Evolutionary conservation across 2,113 vertebrate species (phyloP).

Genomic region (Acanthochromis polyacanthus): DNA sequence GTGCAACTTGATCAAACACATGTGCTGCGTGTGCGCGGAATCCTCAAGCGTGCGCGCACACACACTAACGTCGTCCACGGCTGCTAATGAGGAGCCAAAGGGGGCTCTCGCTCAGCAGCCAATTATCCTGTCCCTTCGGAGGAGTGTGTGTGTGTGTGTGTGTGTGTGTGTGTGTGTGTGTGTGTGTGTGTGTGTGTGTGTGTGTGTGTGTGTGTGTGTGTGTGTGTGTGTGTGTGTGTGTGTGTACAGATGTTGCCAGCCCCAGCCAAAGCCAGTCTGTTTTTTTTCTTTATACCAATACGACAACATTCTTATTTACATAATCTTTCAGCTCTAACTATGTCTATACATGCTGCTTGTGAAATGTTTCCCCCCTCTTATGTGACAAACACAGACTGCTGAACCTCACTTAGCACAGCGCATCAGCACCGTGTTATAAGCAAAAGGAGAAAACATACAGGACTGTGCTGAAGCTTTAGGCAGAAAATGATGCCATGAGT

Average conservation of each 20-base stretch:
- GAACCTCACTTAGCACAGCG: not conserved
- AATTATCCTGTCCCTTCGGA: constrained; percentile 78
- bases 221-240: constrained; percentile 11
- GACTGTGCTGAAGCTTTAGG: not conserved
- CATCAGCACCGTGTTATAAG: not conserved
- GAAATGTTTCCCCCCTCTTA: constrained; percentile 18
- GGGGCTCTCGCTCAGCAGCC: constrained; percentile 75
- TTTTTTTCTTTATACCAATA: constrained; percentile 54
- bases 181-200: constrained; percentile 17
- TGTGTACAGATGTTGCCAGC: constrained; percentile 51
- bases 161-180: constrained; percentile 8
- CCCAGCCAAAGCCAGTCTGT: constrained; percentile 20
- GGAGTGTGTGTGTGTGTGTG: constrained; percentile 29
- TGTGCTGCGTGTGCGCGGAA: not conserved
- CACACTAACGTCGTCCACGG: constrained; percentile 26
- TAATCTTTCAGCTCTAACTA: constrained; percentile 67
- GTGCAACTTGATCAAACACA: constrained; percentile 47
- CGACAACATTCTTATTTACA: constrained; percentile 63
- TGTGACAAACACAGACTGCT: constrained; percentile 9
- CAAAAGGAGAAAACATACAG: not conserved
- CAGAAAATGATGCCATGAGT: not conserved
- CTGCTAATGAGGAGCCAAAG: constrained; percentile 80
- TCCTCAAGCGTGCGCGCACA: not conserved
- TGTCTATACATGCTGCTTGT: constrained; percentile 41
- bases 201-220: constrained; percentile 13